phyloP scores from a whole-genome alignment of 2,888 invertebrate species.

The Mythimna vitellina region DNA sequence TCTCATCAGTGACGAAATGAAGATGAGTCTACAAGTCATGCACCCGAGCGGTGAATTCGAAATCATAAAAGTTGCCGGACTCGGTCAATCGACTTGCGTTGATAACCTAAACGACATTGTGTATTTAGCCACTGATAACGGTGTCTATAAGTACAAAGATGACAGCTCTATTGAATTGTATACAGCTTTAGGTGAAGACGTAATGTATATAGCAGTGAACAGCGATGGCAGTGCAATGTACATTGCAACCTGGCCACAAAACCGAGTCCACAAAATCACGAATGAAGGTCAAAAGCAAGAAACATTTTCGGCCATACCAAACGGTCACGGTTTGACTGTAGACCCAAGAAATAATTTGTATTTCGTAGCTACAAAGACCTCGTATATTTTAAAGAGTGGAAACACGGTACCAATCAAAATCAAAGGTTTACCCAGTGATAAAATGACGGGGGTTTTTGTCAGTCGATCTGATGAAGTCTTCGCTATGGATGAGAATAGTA shows the following conservation, averaged over 20 bases:
- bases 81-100: slow-evolving; percentile 85
- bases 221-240: slow-evolving; percentile 81
- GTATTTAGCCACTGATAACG: slow-evolving; percentile 87
- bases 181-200: slow-evolving; percentile 84
- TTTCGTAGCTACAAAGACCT: slow-evolving; percentile 84
- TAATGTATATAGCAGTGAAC: slow-evolving; percentile 84
- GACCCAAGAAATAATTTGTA: slow-evolving; percentile 85
- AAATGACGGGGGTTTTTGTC: slow-evolving; percentile 84
- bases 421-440: slow-evolving; percentile 81
- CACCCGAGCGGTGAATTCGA: slow-evolving; percentile 78
- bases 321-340: slow-evolving; percentile 84
- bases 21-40: slow-evolving; percentile 81
- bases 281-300: slow-evolving; percentile 81
- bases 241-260: slow-evolving; percentile 87
- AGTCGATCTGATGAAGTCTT: slow-evolving; percentile 82
- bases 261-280: slow-evolving; percentile 82
- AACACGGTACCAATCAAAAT: slow-evolving; percentile 81
- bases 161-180: slow-evolving; percentile 79
- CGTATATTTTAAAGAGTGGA: slow-evolving; percentile 80
- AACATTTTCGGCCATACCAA: slow-evolving; percentile 79
- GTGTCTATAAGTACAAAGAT: slow-evolving; percentile 85
- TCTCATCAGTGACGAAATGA: slow-evolving; percentile 84
- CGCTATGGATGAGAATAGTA: slow-evolving; percentile 86
- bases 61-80: slow-evolving; percentile 80
- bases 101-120: slow-evolving; percentile 87